Base-by-base conservation (phyloP, 2,113 vertebrate species). In the Tachysurus fulvidraco region DNA sequence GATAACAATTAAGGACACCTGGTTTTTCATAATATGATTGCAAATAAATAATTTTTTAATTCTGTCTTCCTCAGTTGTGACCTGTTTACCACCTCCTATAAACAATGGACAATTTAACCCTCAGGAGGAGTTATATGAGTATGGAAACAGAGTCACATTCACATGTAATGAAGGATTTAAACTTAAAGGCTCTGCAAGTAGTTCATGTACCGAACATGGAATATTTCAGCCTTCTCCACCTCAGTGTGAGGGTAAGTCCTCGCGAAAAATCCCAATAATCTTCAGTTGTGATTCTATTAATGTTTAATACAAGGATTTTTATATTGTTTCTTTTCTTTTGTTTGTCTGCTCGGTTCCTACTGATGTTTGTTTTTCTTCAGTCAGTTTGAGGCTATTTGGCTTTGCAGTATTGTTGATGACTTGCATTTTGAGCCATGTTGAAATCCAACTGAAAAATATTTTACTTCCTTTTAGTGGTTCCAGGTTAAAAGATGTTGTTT, bases 141-240 rank as follows among this genome's bases (percentile, higher is more conserved):
- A 82, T 86, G 0, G 0, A 0, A 1, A 88, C 0, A 81, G 19
- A 17, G 11, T 94, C 11, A 0, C 0, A 1, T 95, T 93, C 90
- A 17, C 0, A 0, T 95, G 94, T 89, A 0, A 10, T 2, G 5
- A 46, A 44, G 52, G 30, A 2, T 73, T 76, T 28, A 62, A 1
- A n/a, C 12, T 91, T 0, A 1, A 0, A 50, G 93, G 93, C 73
- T 3, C 69, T 0, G 0, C 0, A 0, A 0, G 0, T 1, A 0
- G 67, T 4, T 0, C 2, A 0, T 95, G 95, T 84, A 89, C 86
- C 3, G 69, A 21, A 4, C 1, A 73, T 74, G 69, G 83, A 84
- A 59, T 8, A 23, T 84, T 84, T 84, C 83, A 71, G 10, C 10
- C 62, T 65, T 65, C 25, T 65, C n/a, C 62, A 7, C 46, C 46